Percentiles rank a stretch among this genome's conserved stretches.
phyloP scores from a whole-genome alignment of 2,888 invertebrate genomes.

The Cephus rjabovi region DNA sequence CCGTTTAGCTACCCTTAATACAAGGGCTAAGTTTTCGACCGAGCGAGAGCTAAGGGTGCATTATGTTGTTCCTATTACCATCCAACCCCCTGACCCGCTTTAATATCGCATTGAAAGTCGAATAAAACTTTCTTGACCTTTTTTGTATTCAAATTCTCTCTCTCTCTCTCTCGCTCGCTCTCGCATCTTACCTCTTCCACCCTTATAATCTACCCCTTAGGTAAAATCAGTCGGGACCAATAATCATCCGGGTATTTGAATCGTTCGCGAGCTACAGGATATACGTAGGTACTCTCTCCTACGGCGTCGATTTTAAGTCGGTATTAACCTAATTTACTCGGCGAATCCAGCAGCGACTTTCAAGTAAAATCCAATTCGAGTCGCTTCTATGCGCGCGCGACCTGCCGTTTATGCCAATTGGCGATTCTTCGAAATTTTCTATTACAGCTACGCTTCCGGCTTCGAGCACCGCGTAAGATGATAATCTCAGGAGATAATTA shows the following conservation, averaged over 20 bases:
- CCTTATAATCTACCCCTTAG: not conserved
- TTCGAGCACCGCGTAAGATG: not conserved
- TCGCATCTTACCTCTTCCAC: not conserved
- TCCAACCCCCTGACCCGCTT: not conserved
- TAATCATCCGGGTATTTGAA: not conserved
- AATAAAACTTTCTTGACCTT: not conserved
- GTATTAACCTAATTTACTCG: conserved; percentile 30
- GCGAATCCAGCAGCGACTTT: conserved; percentile 11
- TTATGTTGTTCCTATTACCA: not conserved
- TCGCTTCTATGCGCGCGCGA: not conserved
- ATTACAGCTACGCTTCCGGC: not conserved
- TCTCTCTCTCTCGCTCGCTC: too few relatives aligned
- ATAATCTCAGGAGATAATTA: not conserved
- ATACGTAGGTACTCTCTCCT: not conserved
- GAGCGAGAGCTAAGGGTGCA: not conserved
- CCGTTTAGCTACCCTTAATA: not conserved
- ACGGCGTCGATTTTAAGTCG: conserved; percentile 23
- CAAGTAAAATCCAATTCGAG: not conserved
- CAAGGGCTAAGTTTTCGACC: not conserved
- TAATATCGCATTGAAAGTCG: not conserved
- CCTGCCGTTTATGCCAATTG: not conserved
- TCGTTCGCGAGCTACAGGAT: not conserved
- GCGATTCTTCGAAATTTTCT: not conserved
- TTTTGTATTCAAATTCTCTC: not conserved
- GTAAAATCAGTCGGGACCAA: not conserved